Evolutionary conservation across 2,113 vertebrate genomes (phyloP), one percentile per base, ranked within the genome.

Genomic region (Chaetorhynchus papuensis): DNA sequence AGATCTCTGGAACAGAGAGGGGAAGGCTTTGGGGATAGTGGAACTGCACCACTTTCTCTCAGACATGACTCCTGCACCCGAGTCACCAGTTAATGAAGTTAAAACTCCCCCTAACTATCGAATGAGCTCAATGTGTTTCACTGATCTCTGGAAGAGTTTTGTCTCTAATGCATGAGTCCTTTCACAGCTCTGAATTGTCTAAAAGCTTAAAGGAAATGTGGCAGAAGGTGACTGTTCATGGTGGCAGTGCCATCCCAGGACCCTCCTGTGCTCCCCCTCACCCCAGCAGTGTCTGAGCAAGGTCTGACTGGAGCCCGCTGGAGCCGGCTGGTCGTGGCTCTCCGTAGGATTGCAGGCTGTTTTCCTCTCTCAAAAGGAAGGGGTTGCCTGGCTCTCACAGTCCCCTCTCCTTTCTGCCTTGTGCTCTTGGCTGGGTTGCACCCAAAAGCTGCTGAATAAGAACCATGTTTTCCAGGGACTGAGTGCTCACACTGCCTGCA

Each of bases 401-500:
- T 42, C 35, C 31, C 19, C 30, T 52, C 44, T 57, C 33, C 69
- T 35, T 71, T 56, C 76, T 74, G 39, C 50, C 13, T n/a, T 16
- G 9, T 60, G 45, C 42, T 69, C 47, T 57, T 57, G 33, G 21
- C 49, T 64, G n/a, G 20, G 17, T 10, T 53, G 31, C 31, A 61
- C n/a, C n/a, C 3, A 0, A 15, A 21, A 15, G 39, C 77, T 78
- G 64, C 77, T 4, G 5, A 59, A 44, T 7, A 30, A 22, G 18
- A 45, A 17, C 19, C 13, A 2, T 1, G 4, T 63, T 92, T 74
- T 24, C 17, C 60, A 52, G 39, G 30, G 19, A 19, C 4, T 0
- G 0, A 49, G 65, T 16, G 47, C 27, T 66, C 23, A 5, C 11
- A 1, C 8, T 42, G 30, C 35, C 39, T 68, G 31, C 0, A 0